Evolutionary conservation across 2,888 invertebrate species (phyloP).

Genomic region (Ophion costatus): DNA sequence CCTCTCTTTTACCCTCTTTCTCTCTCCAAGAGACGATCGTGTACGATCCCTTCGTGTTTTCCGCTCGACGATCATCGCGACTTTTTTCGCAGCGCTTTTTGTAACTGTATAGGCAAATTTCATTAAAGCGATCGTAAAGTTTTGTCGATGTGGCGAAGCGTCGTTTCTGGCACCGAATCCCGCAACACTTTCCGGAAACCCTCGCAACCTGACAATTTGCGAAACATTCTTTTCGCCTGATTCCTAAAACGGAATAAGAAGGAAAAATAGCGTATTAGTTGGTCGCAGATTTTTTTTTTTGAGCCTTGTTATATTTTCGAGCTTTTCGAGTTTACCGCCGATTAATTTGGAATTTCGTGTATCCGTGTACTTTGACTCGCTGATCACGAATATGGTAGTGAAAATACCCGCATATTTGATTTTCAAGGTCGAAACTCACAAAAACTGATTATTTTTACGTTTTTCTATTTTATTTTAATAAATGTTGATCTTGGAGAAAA

Average conservation of each 20-base stretch:
- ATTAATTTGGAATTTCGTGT: no score
- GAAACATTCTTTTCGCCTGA: conserved; percentile 92
- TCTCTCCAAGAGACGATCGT: not conserved
- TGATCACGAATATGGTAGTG: no score
- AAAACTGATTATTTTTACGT: no score
- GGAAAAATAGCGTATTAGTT: not conserved
- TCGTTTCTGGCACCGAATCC: conserved; percentile 91
- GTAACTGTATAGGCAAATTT: not conserved
- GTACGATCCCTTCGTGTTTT: not conserved
- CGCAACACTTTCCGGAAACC: conserved; percentile 91
- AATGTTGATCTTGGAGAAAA: no score
- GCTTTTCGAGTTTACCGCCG: not conserved
- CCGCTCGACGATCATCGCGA: conserved; percentile 7
- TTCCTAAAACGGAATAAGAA: conserved; percentile 82
- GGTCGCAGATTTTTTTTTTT: not conserved
- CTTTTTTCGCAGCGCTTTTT: not conserved
- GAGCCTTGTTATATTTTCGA: no score
- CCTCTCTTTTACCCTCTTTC: not conserved
- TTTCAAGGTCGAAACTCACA: no score
- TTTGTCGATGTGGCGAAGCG: conserved; percentile 93
- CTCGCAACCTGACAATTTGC: conserved; percentile 88
- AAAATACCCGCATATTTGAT: no score
- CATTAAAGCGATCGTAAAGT: conserved; percentile 87
- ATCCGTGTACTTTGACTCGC: no score
- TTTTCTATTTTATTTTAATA: no score